phyloP scores from a whole-genome alignment of 2,113 vertebrate genomes.

The Seriola quinqueradiata region DNA sequence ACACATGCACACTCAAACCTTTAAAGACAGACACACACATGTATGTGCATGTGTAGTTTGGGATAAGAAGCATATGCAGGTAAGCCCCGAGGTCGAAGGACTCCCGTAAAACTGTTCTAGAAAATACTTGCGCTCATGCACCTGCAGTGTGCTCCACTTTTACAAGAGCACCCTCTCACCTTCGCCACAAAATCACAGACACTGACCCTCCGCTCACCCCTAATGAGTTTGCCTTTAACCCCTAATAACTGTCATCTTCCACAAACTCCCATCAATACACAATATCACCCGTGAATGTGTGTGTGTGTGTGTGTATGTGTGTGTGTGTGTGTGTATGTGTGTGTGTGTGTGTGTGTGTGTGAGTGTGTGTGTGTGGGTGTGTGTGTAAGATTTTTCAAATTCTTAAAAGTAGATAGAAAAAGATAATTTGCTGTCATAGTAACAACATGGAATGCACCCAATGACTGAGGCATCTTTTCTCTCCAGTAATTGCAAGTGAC shows the following conservation, averaged over 20 bases:
- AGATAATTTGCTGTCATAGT: background rate
- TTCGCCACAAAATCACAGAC: constrained; percentile 27
- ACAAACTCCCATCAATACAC: constrained; percentile 27
- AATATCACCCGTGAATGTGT: constrained; percentile 1
- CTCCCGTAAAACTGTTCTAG: constrained; percentile 45
- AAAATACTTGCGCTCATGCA: constrained; percentile 51
- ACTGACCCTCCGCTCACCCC: constrained; percentile 46
- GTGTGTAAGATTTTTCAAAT: background rate
- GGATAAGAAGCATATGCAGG: constrained; percentile 33
- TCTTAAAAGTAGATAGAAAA: background rate
- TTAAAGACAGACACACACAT: constrained; percentile 1
- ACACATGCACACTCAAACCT: constrained; percentile 11
- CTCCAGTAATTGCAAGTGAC: background rate
- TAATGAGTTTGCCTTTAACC: constrained; percentile 19
- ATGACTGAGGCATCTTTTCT: background rate
- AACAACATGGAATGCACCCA: background rate
- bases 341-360: background rate
- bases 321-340: constrained; percentile 10
- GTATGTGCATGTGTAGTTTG: constrained; percentile 48
- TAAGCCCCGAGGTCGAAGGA: constrained; percentile 56
- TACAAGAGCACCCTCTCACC: constrained; percentile 51
- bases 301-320: background rate
- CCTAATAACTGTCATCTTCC: constrained; percentile 19
- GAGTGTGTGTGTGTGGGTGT: background rate
- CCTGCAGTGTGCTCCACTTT: constrained; percentile 53